phyloP scores from a whole-genome alignment of 92 coral and sea anemone species.

The Nematostella vectensis region DNA sequence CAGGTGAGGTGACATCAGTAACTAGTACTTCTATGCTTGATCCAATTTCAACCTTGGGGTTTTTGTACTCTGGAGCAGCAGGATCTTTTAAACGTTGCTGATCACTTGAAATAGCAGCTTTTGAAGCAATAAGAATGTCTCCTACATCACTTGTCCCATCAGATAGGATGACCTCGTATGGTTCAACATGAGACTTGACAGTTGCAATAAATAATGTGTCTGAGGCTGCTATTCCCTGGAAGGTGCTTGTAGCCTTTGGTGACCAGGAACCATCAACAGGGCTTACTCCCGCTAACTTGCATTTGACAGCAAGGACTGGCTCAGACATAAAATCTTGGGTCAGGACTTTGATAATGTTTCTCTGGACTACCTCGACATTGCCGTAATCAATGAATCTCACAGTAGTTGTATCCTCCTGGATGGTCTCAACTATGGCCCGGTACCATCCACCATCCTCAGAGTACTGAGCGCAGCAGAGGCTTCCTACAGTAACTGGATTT shows the following conservation, averaged over 20 bases:
- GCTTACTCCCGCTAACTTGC: constrained; percentile 43
- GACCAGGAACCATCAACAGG: constrained; percentile 30
- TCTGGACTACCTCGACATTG: constrained; percentile 47
- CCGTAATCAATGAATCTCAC: constrained; percentile 89
- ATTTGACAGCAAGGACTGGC: constrained; percentile 62
- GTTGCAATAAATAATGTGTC: constrained; percentile 44
- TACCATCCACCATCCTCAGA: constrained; percentile 80
- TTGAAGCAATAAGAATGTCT: constrained; percentile 27
- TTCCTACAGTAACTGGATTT: constrained; percentile 22
- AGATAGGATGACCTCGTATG: constrained; percentile 31
- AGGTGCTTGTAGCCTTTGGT: constrained; percentile 20
- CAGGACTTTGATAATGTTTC: constrained; percentile 25
- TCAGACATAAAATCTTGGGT: constrained; percentile 22
- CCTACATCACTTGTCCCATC: constrained; percentile 26
- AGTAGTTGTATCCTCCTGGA: constrained; percentile 18
- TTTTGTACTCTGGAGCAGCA: constrained; percentile 3
- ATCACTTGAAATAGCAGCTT: constrained; percentile 17
- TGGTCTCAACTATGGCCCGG: constrained; percentile 54
- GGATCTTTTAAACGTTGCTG: not conserved
- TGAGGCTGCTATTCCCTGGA: constrained; percentile 36
- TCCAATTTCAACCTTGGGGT: constrained; percentile 38
- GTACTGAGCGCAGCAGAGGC: constrained; percentile 73
- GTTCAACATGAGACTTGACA: constrained; percentile 14
- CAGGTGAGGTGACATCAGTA: constrained; percentile 58
- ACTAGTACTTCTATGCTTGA: constrained; percentile 33